Percentiles rank a stretch among this genome's conserved stretches.
phyloP scores from a whole-genome alignment of 2,888 invertebrate genomes.

The Diarsia brunnea region DNA sequence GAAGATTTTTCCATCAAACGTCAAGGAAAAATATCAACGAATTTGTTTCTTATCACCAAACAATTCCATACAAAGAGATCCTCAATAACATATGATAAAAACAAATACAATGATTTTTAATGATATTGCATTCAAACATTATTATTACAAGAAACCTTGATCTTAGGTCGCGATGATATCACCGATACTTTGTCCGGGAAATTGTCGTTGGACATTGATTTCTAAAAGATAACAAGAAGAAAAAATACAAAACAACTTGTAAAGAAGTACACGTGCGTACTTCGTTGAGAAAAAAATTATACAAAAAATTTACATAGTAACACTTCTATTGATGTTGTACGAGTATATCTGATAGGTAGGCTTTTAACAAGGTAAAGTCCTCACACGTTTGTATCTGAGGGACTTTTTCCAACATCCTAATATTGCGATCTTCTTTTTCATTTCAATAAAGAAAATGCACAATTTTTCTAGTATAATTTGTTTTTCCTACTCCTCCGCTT shows the following conservation, averaged over 20 bases:
- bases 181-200: conserved; percentile 71
- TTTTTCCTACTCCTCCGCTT: too few species aligned
- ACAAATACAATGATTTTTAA: conserved; percentile 59
- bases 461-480: too few species aligned
- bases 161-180: conserved; percentile 76
- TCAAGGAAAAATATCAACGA: background rate
- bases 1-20: background rate
- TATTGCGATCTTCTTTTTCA: too few species aligned
- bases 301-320: conserved; percentile 29
- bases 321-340: conserved; percentile 16
- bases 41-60: conserved; percentile 23
- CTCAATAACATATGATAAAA: conserved; percentile 59
- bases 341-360: conserved; percentile 15
- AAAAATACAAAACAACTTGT: conserved; percentile 45
- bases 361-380: conserved; percentile 6
- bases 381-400: background rate
- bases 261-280: background rate
- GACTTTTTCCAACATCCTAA: background rate
- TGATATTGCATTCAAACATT: conserved; percentile 54
- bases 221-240: conserved; percentile 48
- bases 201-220: conserved; percentile 64
- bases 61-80: conserved; percentile 44
- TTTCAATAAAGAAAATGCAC: background rate
- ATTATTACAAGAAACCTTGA: conserved; percentile 71
- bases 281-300: conserved; percentile 10